Evolutionary conservation across 2,797 vertebrate species (phyloP).

Genomic region (Pangasius krempfi): DNA sequence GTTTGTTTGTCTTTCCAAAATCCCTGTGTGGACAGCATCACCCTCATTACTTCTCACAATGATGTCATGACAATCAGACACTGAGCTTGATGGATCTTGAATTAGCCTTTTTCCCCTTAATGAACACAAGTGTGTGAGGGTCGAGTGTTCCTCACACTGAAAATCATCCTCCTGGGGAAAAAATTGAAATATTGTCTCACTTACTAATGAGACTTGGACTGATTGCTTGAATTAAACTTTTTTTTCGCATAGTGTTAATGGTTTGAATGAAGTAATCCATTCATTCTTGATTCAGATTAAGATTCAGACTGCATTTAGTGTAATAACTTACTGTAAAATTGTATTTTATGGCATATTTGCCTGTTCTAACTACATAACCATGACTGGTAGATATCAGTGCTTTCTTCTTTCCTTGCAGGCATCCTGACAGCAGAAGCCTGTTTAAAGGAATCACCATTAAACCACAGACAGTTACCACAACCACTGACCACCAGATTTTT

Average conservation of each 20-base stretch:
- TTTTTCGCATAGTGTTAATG: not conserved
- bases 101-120: not conserved
- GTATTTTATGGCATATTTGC: not conserved
- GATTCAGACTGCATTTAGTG: not conserved
- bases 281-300: not conserved
- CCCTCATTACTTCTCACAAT: constrained; percentile 14
- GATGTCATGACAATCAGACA: not conserved
- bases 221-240: not conserved
- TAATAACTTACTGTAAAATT: not conserved
- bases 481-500: not conserved
- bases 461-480: not conserved
- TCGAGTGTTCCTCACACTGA: not conserved
- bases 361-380: not conserved
- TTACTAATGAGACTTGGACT: not conserved
- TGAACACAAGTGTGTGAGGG: constrained; percentile 2
- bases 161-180: not conserved
- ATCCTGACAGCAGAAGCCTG: not conserved
- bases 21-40: constrained; percentile 27
- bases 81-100: constrained; percentile 12
- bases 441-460: not conserved
- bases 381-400: not conserved
- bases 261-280: not conserved
- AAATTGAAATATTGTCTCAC: not conserved
- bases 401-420: not conserved
- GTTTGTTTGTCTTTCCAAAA: constrained; percentile 49